phyloP scores from a whole-genome alignment of 2,113 vertebrate genomes.

The Hassar affinis region DNA sequence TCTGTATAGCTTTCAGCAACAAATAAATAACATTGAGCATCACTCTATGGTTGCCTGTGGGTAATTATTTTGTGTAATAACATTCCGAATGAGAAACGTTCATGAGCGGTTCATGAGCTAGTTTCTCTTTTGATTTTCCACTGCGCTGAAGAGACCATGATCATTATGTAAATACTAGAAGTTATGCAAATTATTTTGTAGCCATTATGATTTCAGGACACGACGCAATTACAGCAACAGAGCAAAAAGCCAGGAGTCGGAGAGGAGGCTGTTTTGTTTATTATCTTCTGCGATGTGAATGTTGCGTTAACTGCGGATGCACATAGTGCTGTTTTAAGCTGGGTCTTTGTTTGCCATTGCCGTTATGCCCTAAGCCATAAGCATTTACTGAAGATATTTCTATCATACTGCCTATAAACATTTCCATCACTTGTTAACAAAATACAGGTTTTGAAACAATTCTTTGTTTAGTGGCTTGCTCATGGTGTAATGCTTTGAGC shows the following conservation, averaged over 20 bases:
- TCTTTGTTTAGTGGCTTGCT: neutral
- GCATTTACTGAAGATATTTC: neutral
- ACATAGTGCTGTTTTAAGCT: neutral
- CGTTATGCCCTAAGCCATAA: neutral
- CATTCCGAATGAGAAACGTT: slow-evolving; percentile 3
- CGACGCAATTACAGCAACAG: neutral
- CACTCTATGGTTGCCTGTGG: neutral
- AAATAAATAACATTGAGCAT: neutral
- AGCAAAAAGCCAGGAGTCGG: neutral
- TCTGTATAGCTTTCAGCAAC: neutral
- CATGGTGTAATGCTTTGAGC: neutral
- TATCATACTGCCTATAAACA: neutral
- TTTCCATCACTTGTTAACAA: neutral
- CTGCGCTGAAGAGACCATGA: neutral
- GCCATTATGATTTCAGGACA: neutral
- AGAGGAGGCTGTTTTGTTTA: neutral
- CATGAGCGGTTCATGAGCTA: neutral
- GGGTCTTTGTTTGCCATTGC: neutral
- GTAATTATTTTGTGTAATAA: neutral
- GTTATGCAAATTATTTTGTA: slow-evolving; percentile 9
- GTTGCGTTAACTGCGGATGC: neutral
- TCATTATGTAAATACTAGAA: slow-evolving; percentile 1
- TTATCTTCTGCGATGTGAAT: neutral
- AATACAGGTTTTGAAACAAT: neutral
- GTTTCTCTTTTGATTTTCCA: neutral